These are phyloP conservation scores for Drosophila takahashii DNA, from an alignment of 1,140 invertebrate species.

Conservation along the genomic window DNA sequence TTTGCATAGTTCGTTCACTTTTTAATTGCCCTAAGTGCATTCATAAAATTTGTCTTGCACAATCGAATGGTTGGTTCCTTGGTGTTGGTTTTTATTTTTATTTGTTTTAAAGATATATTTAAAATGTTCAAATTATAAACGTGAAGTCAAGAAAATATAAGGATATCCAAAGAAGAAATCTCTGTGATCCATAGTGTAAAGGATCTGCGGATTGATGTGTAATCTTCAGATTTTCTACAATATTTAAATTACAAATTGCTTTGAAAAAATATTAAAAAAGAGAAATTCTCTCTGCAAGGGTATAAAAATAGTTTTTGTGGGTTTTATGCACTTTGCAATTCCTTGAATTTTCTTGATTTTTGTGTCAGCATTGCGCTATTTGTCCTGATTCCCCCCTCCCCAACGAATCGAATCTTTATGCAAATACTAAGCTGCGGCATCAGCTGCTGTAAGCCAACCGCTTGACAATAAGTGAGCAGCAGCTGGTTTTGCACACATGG, in stretches of 20 bases:
- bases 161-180: too few relatives aligned
- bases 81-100: too few relatives aligned
- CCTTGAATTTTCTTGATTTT: slow-evolving; percentile 13
- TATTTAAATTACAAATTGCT: too few relatives aligned
- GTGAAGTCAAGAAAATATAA: too few relatives aligned
- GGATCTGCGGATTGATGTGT: too few relatives aligned
- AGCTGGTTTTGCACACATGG: slow-evolving; percentile 24
- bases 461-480: slow-evolving; percentile 38
- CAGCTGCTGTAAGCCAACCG: slow-evolving; percentile 31
- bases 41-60: not conserved
- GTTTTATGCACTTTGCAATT: slow-evolving; percentile 1
- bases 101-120: too few relatives aligned
- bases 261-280: too few relatives aligned
- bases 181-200: too few relatives aligned
- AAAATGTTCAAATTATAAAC: too few relatives aligned
- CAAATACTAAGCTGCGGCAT: slow-evolving; percentile 40
- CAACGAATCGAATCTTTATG: slow-evolving; percentile 20
- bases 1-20: slow-evolving; percentile 18
- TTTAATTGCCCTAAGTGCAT: slow-evolving; percentile 33
- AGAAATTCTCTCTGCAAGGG: too few relatives aligned
- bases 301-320: too few relatives aligned
- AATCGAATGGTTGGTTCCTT: slow-evolving; percentile 1
- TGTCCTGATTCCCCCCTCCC: not conserved
- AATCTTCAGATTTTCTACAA: too few relatives aligned
- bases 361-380: slow-evolving; percentile 26